Evolutionary conservation across 2,113 vertebrate genomes (phyloP).

Genomic region (Platanista minor): DNA sequence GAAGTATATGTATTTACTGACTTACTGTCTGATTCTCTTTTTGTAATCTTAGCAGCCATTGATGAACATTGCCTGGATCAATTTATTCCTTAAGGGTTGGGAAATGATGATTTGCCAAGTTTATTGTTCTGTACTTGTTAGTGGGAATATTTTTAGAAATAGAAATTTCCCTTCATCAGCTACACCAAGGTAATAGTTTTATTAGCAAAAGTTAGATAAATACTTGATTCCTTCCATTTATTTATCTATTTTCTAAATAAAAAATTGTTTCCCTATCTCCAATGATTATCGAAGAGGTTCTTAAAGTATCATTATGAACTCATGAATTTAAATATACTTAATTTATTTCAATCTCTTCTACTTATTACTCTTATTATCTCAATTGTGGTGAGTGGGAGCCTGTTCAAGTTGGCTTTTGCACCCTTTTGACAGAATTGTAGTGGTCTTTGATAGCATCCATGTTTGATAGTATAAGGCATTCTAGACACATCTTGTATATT

Average conservation of each 20-base stretch:
- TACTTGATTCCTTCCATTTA: background rate
- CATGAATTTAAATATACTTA: background rate
- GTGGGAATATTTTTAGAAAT: background rate
- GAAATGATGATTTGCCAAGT: background rate
- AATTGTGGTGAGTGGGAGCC: background rate
- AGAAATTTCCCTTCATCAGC: background rate
- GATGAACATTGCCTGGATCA: background rate
- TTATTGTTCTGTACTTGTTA: background rate
- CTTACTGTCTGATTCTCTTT: background rate
- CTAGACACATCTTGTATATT: background rate
- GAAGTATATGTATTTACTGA: background rate
- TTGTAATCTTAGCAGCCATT: background rate
- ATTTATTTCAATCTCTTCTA: background rate
- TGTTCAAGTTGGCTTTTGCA: background rate
- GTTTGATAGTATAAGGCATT: background rate
- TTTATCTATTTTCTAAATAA: background rate
- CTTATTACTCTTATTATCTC: background rate
- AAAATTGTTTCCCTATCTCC: background rate
- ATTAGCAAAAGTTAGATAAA: background rate
- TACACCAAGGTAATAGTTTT: background rate
- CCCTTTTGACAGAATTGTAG: background rate
- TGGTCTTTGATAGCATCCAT: background rate
- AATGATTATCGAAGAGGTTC: background rate
- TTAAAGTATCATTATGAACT: no score
- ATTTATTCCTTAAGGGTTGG: background rate